Conservation (phyloP, 1,140 invertebrate genomes). For the Wasmannia auropunctata region DNA sequence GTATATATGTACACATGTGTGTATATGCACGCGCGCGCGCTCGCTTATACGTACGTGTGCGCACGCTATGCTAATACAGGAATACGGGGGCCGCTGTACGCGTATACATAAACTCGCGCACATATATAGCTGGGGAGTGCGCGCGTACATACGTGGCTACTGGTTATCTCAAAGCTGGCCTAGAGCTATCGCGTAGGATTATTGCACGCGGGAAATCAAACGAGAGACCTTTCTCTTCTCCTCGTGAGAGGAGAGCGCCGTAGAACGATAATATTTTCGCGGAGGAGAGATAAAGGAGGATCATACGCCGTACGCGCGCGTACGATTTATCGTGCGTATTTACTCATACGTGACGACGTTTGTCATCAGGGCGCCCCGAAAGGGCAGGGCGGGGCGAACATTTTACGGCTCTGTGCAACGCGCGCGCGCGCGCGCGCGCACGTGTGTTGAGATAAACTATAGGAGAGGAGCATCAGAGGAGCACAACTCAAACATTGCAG, state of each 20-base stretch:
- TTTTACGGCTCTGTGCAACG: not conserved
- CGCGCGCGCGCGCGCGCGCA: too few relatives aligned
- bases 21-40: not conserved
- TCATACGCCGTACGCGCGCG: not conserved
- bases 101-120: constrained; percentile 42
- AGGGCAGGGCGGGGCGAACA: constrained; percentile 6
- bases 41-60: not conserved
- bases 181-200: constrained; percentile 45
- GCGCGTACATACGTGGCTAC: constrained; percentile 31
- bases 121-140: constrained; percentile 30
- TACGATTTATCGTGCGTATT: constrained; percentile 34
- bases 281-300: constrained; percentile 7
- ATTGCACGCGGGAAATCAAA: constrained; percentile 46
- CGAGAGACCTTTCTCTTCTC: not conserved
- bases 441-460: not conserved
- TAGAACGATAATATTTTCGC: constrained; percentile 40
- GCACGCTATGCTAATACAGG: constrained; percentile 21
- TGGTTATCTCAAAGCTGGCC: constrained; percentile 52
- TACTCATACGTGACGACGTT: constrained; percentile 36
- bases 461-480: not conserved
- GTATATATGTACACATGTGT: not conserved
- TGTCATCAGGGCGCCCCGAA: not conserved
- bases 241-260: not conserved
- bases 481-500: constrained; percentile 40
- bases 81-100: constrained; percentile 21